Conservation (phyloP, 2,888 invertebrate genomes). For the Agapostemon virescens region DNA sequence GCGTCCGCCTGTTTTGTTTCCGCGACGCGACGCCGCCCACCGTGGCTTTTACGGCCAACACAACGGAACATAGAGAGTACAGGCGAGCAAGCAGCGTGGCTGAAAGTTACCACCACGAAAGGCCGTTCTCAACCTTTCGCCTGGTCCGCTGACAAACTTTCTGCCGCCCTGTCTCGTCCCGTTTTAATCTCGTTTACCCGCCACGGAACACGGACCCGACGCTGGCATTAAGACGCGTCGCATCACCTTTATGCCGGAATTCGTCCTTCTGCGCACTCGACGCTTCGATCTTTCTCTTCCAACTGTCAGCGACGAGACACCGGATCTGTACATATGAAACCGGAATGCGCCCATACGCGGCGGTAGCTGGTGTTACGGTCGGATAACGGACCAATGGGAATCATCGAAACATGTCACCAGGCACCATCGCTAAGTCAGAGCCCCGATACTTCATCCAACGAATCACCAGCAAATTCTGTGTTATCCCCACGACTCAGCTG, state of each 20-base stretch:
- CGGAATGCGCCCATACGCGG: too few relatives aligned
- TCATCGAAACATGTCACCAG: too few relatives aligned
- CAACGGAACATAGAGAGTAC: conserved; percentile 4
- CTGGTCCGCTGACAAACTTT: conserved; percentile 40
- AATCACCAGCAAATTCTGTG: too few relatives aligned
- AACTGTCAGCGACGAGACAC: too few relatives aligned
- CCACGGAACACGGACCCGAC: background rate
- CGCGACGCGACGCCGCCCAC: conserved; percentile 9
- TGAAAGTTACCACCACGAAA: conserved; percentile 40
- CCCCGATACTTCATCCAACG: too few relatives aligned
- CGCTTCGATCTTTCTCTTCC: background rate
- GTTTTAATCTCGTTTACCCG: conserved; percentile 32
- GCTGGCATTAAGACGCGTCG: conserved; percentile 16
- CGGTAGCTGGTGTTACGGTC: too few relatives aligned
- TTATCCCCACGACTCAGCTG: too few relatives aligned
- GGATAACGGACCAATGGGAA: too few relatives aligned
- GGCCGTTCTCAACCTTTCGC: conserved; percentile 39
- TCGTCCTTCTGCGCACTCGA: background rate
- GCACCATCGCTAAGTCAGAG: too few relatives aligned
- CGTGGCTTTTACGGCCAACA: conserved; percentile 28
- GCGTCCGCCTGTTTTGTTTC: conserved; percentile 42
- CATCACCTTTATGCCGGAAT: background rate
- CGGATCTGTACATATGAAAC: too few relatives aligned
- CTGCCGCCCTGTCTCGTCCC: conserved; percentile 10
- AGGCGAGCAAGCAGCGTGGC: background rate